Base-by-base conservation (phyloP, 2,888 invertebrate genomes). In the Acholoe squamosa region DNA sequence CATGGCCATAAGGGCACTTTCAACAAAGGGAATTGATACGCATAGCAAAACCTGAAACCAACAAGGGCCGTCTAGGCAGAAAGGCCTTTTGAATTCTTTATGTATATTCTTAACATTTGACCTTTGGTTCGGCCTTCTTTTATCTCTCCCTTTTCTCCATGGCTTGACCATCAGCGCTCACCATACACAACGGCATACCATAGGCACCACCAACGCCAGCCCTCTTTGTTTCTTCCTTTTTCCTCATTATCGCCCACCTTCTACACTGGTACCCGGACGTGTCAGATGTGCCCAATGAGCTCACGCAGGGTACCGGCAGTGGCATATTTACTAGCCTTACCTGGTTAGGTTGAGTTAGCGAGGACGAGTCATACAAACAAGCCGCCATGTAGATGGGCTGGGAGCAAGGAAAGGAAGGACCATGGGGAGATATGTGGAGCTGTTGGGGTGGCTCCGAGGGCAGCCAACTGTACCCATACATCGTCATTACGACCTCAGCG, bases 321-420 rank as follows among this genome's bases (percentile, higher is more conserved):
- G 71, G 28, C 71, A 71, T 71, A 71, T 71, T 71, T 28, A 71
- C n/a, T 25, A 71, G 28, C 31, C 12, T 25, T 71, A 71, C 28
- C n/a, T 22, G 71, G 28, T 71, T n/a, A 71, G 71, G 14, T 71
- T 71, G 71, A 71, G 71, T 71, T 71, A 71, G 71, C 71, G 71
- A 3, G 14, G 3, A 0, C 71, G 5, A 25, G 19, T 1, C 71
- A 25, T 25, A 71, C 71, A 71, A 71, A 71, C 71, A 71, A 71
- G 28, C 28, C 19, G 71, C 28, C 25, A 28, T 71, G 71, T 22
- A 71, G 28, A 71, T 71, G 43, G 43, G 43, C 43, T 43, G 43
- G 43, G 10, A 10, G 43, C 43, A 43, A 10, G 43, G 43, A 14
- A n/a, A 54, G 54, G 61, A 25, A 25, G 25, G 71, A 5, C n/a